phyloP scores from a whole-genome alignment of 2,113 vertebrate species.

The Lophochroa leadbeateri region DNA sequence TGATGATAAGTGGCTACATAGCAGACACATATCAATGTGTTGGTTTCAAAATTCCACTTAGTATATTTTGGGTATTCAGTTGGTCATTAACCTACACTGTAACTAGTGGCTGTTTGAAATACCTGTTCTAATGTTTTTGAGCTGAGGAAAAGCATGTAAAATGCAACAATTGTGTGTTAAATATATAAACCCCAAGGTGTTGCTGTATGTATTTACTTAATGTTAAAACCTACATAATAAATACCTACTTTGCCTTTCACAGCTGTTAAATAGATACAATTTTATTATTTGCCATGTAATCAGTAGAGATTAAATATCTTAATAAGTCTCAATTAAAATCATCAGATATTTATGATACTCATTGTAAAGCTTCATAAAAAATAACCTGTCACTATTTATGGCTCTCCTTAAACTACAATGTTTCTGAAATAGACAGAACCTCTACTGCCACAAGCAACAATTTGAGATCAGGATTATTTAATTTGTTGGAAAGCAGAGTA shows the following conservation, averaged over 20 bases:
- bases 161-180: conserved; percentile 15
- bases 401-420: background rate
- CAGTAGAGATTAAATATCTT: conserved; percentile 53
- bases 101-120: background rate
- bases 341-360: conserved; percentile 56
- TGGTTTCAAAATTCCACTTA: conserved; percentile 48
- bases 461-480: conserved; percentile 1
- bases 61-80: conserved; percentile 27
- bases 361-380: conserved; percentile 31
- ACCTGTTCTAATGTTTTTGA: conserved; percentile 1
- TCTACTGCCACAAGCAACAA: background rate
- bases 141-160: background rate
- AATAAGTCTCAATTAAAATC: conserved; percentile 64
- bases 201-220: conserved; percentile 33
- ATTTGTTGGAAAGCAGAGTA: conserved; percentile 15
- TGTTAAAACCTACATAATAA: conserved; percentile 25
- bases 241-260: conserved; percentile 29
- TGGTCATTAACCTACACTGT: conserved; percentile 22
- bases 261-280: conserved; percentile 36
- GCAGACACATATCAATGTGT: conserved; percentile 41
- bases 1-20: conserved; percentile 37
- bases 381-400: conserved; percentile 15
- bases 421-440: conserved; percentile 11
- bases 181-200: background rate
- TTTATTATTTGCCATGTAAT: conserved; percentile 54